phyloP scores from a whole-genome alignment of 2,797 vertebrate species.

The Protosalanx chinensis region DNA sequence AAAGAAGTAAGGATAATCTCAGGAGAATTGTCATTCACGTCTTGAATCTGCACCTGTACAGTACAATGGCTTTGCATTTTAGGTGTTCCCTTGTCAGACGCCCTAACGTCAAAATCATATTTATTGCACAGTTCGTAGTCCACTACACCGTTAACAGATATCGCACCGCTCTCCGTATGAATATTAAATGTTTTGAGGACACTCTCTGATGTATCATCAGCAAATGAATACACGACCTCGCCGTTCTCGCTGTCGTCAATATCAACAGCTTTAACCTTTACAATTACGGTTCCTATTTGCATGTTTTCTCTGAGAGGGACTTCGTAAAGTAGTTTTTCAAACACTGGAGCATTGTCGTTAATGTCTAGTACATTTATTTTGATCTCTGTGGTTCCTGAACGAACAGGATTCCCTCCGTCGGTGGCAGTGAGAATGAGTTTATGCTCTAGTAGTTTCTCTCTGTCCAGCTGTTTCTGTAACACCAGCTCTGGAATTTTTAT shows the following conservation, averaged over 20 bases:
- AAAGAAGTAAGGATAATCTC: slow-evolving; percentile 53
- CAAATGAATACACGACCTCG: slow-evolving; percentile 57
- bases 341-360: slow-evolving; percentile 64
- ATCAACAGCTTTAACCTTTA: slow-evolving; percentile 54
- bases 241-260: slow-evolving; percentile 62
- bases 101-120: slow-evolving; percentile 52
- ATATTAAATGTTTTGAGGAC: slow-evolving; percentile 50
- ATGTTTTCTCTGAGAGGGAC: slow-evolving; percentile 51
- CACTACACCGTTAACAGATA: slow-evolving; percentile 45
- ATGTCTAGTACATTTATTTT: slow-evolving; percentile 51
- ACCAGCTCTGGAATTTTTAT: slow-evolving; percentile 54
- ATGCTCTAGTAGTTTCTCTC: slow-evolving; percentile 57
- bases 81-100: slow-evolving; percentile 59
- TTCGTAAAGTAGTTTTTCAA: slow-evolving; percentile 60
- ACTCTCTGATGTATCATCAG: slow-evolving; percentile 43
- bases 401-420: slow-evolving; percentile 61
- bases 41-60: slow-evolving; percentile 55
- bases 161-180: slow-evolving; percentile 35
- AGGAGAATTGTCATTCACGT: slow-evolving; percentile 63
- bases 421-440: slow-evolving; percentile 59
- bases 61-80: slow-evolving; percentile 58
- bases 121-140: slow-evolving; percentile 60
- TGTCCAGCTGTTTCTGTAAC: slow-evolving; percentile 59
- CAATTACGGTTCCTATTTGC: slow-evolving; percentile 28
- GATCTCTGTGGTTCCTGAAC: slow-evolving; percentile 59